Evolutionary conservation across 2,113 vertebrate genomes (phyloP), one percentile per base, ranked within the genome.

Genomic region (Mormyrus iriodes): DNA sequence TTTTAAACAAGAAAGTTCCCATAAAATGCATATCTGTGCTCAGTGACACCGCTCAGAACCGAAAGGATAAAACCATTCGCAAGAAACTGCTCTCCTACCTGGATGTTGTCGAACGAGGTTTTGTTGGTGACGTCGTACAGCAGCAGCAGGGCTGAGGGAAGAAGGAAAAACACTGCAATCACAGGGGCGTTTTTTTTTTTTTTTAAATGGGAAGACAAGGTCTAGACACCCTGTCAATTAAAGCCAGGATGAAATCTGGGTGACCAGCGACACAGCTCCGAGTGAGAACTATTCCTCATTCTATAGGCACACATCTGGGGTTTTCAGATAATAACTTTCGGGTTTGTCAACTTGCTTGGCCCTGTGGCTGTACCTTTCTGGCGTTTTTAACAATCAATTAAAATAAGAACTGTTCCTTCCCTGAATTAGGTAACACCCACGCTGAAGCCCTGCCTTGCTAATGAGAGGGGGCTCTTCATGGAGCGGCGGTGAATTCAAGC

Each of bases 121-220:
- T 96, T 98, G 95, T 97, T 99, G 92, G 98, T 98, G 93, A 99
- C 96, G 0, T 99, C 98, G 2, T 98, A 99, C 61, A 98, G 95
- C 92, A 99, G 94, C 90, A 99, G 95, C 92, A 99, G 95, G 87
- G 98, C 97, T 98, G 93, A 0, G 35, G 88, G 91, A 89, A 92
- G 85, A 94, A 8, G 42, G 12, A 76, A 17, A n/a, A 15, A 89
- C 13, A 42, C 1, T 3, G 2, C 10, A 85, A 65, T 85, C 44
- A 88, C 73, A 8, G 83, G 27, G 21, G 13, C 4, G 27, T n/a
- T 73, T 73, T 73, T 73, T 73, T n/a, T n/a, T n/a, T n/a, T n/a
- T n/a, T n/a, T n/a, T n/a, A n/a, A 73, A 73, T 35, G 15, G 69
- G 15, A 39, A 35, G 13, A 5, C 39, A 42, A 19, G 73, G 31